Evolutionary conservation across 2,888 invertebrate species (phyloP).

Genomic region (Leptinotarsa rubiginosa): DNA sequence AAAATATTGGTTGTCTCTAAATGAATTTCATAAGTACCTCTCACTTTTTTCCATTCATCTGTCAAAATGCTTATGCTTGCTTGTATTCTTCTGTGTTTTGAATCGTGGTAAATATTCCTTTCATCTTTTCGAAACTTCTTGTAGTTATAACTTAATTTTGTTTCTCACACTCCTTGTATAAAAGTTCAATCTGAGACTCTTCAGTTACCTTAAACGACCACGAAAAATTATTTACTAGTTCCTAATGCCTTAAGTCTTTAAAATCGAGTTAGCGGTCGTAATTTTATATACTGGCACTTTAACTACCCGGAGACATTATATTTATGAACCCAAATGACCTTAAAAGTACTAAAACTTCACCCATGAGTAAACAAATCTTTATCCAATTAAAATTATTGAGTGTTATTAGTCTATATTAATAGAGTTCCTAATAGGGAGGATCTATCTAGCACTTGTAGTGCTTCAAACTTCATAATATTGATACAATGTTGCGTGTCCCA

Average conservation of each 20-base stretch:
- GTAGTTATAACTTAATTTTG: too few species aligned
- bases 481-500: not conserved
- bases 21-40: too few species aligned
- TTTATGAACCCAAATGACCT: constrained; percentile 22
- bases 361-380: constrained; percentile 27
- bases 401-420: constrained; percentile 26
- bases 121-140: too few species aligned
- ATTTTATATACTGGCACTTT: constrained; percentile 16
- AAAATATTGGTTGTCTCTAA: too few species aligned
- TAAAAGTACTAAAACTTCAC: constrained; percentile 14
- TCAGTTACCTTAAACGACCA: not conserved
- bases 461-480: not conserved
- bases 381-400: constrained; percentile 30
- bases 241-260: not conserved
- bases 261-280: constrained; percentile 8
- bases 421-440: constrained; percentile 5
- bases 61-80: too few species aligned
- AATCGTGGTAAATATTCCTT: too few species aligned
- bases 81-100: too few species aligned
- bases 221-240: not conserved
- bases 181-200: not conserved
- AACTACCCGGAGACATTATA: constrained; percentile 14
- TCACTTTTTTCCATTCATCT: too few species aligned
- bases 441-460: not conserved
- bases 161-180: not conserved